Base-by-base conservation (phyloP, 2,888 invertebrate species). In the Ectropis crepuscularia region DNA sequence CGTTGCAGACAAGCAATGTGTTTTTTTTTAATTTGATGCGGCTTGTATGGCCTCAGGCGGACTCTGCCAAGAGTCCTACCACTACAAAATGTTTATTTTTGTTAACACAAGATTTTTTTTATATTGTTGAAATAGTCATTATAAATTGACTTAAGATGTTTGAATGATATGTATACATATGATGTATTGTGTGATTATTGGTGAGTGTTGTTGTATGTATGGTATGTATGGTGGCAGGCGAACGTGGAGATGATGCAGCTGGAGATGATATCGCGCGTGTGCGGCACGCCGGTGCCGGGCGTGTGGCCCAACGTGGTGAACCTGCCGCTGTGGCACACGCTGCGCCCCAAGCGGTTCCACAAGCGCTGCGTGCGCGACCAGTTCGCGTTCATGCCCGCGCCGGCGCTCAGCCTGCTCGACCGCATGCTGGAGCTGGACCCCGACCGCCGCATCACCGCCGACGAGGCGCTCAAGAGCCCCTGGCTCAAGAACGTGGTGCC, bases 371-470 rank as follows among this genome's bases (percentile, higher is more conserved):
- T 99, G 59, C 94, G 98, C 39, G 99, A 99, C 76, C 98, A 98
- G 79, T 99, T 99, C 91, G 95, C 96, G 57, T 98, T 96, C 87
- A 96, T 99, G 96, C 99, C 99, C 5, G 87, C 94, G 5, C 94
- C 96, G 28, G 98, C 99, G 0, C 94, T 99, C 60, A 98, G 98
- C 83, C 94, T 99, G 68, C 94, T 99, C 55, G 99, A 99, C 88
- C 95, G 96, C 84, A 99, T 99, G 99, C 92, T 99, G 72, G 98
- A 98, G 81, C 90, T 99, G 73, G 99, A 99, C 92, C 99, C 99
- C 0, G 96, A 96, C 51, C 96, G 96, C 80, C 93, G 99, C 71
- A 98, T 99, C 73, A 97, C 98, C 0, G 99, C 99, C 2, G 97
- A 98, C 69, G 97, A 98, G 79, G 99, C 99, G 5, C 94, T 99